Conservation (phyloP, 2,113 vertebrate species). For the Tyrannus savana region DNA sequence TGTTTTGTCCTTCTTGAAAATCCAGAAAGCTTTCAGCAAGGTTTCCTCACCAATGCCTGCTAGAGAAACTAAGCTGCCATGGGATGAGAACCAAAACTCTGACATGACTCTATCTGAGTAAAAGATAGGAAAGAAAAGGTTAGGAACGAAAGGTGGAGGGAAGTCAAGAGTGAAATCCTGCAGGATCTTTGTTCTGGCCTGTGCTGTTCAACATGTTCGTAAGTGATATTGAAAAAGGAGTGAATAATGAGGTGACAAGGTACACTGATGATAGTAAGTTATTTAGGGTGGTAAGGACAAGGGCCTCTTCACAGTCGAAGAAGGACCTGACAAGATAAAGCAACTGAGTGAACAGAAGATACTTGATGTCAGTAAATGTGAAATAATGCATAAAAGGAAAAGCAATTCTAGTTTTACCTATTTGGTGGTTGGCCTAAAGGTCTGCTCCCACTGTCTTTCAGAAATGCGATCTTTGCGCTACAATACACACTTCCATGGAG, state of each 20-base stretch:
- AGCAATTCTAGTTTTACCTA: background rate
- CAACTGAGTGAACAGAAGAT: background rate
- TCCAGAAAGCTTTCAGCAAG: conserved; percentile 6
- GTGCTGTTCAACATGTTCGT: background rate
- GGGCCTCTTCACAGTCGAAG: background rate
- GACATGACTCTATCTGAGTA: background rate
- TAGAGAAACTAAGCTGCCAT: background rate
- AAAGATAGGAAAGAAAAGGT: background rate
- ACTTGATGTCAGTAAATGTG: background rate
- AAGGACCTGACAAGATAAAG: conserved; percentile 18
- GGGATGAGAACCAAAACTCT: conserved; percentile 29
- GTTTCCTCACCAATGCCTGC: background rate
- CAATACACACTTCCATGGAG: background rate
- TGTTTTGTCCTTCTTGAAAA: background rate
- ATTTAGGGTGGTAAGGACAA: conserved; percentile 45
- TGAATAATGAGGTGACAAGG: conserved; percentile 58
- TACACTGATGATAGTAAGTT: conserved; percentile 46
- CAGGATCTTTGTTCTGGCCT: conserved; percentile 13
- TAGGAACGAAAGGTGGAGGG: conserved; percentile 26
- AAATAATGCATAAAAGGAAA: background rate
- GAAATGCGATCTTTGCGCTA: background rate
- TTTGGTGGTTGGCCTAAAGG: background rate
- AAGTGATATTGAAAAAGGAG: conserved; percentile 38
- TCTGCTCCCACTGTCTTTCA: background rate
- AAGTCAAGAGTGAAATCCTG: conserved; percentile 34